Conservation (phyloP, 2,797 vertebrate genomes). For the Apodemus agrarius region DNA sequence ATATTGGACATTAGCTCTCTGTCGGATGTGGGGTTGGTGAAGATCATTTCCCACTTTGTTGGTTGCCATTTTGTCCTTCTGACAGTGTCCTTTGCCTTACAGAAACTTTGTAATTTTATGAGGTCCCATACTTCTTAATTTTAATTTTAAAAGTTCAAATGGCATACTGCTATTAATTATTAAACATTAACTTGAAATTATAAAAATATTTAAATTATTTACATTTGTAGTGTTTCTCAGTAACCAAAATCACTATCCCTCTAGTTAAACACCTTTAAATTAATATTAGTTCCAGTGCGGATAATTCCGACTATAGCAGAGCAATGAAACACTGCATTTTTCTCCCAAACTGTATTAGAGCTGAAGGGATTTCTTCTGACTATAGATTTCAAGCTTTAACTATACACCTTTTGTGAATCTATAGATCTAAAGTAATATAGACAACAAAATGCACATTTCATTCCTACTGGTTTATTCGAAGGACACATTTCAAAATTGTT, state of each 20-base stretch:
- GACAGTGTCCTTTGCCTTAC: too few species aligned
- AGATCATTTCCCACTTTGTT: too few species aligned
- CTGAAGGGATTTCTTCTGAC: not conserved
- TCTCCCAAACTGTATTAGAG: not conserved
- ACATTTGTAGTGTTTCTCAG: not conserved
- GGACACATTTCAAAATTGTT: constrained; percentile 41
- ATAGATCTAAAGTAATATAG: constrained; percentile 21
- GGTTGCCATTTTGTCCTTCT: too few species aligned
- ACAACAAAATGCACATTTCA: not conserved
- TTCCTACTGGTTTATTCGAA: constrained; percentile 48
- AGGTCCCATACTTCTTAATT: not conserved
- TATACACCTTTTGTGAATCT: not conserved
- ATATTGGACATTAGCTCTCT: too few species aligned
- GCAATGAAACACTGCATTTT: not conserved
- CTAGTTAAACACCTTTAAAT: not conserved
- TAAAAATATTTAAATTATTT: not conserved
- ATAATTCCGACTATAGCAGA: not conserved
- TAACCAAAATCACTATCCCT: not conserved
- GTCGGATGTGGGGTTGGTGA: too few species aligned
- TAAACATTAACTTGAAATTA: not conserved
- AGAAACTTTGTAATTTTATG: too few species aligned
- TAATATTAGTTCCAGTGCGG: not conserved
- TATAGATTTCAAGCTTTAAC: constrained; percentile 23
- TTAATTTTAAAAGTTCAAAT: not conserved
- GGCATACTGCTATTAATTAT: not conserved